phyloP scores from a whole-genome alignment of 2,888 invertebrate genomes.

The Latrodectus elegans region DNA sequence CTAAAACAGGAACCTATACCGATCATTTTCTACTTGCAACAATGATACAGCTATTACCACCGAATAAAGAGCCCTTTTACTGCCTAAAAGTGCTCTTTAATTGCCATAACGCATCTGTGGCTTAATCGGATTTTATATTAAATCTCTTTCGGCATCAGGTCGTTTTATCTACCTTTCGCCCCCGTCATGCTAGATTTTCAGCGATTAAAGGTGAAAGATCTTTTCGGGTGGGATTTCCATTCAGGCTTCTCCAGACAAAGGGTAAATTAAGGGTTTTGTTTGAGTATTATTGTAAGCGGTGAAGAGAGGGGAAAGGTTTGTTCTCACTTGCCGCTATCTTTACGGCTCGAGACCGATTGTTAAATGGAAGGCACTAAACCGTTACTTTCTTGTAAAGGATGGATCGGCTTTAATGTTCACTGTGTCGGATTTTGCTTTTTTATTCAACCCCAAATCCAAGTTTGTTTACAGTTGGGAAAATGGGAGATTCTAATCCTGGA shows the following conservation, averaged over 20 bases:
- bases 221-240: neutral
- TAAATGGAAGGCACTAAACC: neutral
- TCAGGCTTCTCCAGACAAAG: neutral
- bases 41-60: constrained; percentile 40
- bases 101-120: constrained; percentile 48
- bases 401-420: no score
- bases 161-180: neutral
- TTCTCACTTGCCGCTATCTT: neutral
- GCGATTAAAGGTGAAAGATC: constrained; percentile 2
- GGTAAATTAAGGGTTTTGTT: neutral
- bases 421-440: no score
- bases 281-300: neutral
- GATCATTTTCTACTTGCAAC: constrained; percentile 15
- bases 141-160: constrained; percentile 5
- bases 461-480: no score
- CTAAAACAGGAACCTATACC: constrained; percentile 20
- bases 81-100: constrained; percentile 19
- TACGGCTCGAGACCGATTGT: neutral
- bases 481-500: no score
- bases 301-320: neutral
- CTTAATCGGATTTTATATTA: constrained; percentile 44
- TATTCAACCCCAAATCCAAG: no score
- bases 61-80: constrained; percentile 32
- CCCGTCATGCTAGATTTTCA: neutral
- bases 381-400: no score